Evolutionary conservation across 2,113 vertebrate species (phyloP).

Genomic region (Phrynocephalus versicolor): DNA sequence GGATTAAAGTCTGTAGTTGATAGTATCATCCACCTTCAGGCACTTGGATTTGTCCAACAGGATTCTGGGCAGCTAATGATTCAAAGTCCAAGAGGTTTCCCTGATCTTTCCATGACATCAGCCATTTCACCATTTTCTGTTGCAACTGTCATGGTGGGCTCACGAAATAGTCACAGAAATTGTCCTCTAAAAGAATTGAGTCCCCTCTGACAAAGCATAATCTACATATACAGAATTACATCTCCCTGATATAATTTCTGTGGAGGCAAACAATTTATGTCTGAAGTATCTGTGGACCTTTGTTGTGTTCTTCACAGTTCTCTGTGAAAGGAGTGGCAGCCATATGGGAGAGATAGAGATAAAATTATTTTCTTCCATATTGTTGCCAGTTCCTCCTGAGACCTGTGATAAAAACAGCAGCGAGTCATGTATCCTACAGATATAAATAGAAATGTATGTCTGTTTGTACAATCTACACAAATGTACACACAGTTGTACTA

Average conservation of each 20-base stretch:
- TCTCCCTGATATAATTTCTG: too few relatives aligned
- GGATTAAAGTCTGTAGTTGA: too few relatives aligned
- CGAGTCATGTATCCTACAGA: too few relatives aligned
- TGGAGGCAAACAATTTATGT: neutral
- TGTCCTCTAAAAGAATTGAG: neutral
- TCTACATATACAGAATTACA: neutral
- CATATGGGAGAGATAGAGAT: neutral
- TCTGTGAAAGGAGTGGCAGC: conserved; percentile 1
- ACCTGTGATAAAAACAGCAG: too few relatives aligned
- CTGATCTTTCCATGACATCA: neutral
- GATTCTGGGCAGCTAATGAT: too few relatives aligned
- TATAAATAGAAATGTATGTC: too few relatives aligned
- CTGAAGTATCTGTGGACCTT: neutral
- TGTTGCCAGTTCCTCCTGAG: too few relatives aligned
- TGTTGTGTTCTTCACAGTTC: conserved; percentile 23
- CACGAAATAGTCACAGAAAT: neutral
- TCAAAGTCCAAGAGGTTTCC: too few relatives aligned
- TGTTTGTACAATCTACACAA: fast-evolving
- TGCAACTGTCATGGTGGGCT: neutral
- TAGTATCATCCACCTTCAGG: too few relatives aligned
- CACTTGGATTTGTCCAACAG: too few relatives aligned
- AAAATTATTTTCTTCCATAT: too few relatives aligned
- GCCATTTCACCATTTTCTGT: neutral
- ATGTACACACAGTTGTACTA: neutral
- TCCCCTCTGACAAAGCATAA: neutral